Conservation (phyloP, 92 coral and sea anemone genomes). For the Muricea muricata region DNA sequence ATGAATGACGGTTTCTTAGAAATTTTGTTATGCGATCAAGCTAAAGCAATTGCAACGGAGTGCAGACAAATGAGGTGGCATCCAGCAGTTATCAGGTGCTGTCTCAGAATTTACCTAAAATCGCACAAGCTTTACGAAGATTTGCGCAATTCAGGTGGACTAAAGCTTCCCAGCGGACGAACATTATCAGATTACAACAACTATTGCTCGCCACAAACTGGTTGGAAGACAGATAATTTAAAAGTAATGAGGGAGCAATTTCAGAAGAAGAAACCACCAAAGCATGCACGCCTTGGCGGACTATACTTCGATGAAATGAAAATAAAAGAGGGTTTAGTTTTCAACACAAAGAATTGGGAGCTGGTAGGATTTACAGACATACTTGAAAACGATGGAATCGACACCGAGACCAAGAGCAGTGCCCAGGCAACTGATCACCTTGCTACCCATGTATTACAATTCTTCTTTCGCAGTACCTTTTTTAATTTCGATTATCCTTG, state of each 20-base stretch:
- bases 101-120: too few relatives aligned
- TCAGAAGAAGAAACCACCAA: slow-evolving; percentile 29
- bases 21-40: slow-evolving; percentile 19
- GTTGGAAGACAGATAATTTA: slow-evolving; percentile 17
- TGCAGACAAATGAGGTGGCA: slow-evolving; percentile 52
- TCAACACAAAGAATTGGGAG: slow-evolving; percentile 25
- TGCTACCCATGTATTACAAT: too few relatives aligned
- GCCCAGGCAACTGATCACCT: background rate
- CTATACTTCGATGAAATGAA: slow-evolving; percentile 26
- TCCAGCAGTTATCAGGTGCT: slow-evolving; percentile 9
- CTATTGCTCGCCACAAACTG: slow-evolving; percentile 33
- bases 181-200: slow-evolving; percentile 50
- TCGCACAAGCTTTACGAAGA: too few relatives aligned
- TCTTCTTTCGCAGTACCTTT: too few relatives aligned
- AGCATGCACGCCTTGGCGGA: slow-evolving; percentile 21
- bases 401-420: background rate
- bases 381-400: background rate
- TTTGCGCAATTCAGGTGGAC: too few relatives aligned
- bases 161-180: slow-evolving; percentile 41
- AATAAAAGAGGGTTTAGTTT: slow-evolving; percentile 33
- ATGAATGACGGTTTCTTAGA: slow-evolving; percentile 23
- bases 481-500: too few relatives aligned
- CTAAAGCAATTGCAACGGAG: slow-evolving; percentile 27
- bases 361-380: slow-evolving; percentile 28
- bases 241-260: background rate